Base-by-base conservation (phyloP, 1,140 invertebrate species). In the Heliconius hermathena region DNA sequence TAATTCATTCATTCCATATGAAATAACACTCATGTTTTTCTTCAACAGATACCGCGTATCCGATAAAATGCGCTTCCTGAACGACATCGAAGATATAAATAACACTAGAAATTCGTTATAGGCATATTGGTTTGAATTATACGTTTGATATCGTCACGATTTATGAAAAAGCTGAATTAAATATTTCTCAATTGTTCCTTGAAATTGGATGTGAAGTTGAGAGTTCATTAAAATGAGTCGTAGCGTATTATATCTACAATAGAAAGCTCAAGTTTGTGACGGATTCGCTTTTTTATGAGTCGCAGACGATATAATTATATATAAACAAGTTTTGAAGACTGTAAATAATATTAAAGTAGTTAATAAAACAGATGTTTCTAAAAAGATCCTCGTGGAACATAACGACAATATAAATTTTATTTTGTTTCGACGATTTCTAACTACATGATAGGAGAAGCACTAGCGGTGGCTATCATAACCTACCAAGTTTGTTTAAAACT, bases 301-400 rank as follows among this genome's bases (percentile, higher is more conserved):
- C 13, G 8, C 9, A 11, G 60, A 29, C 26, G 60, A 66, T 9
- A 60, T 60, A 22, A 8, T n/a, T 66, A 66, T 66, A 66, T 66
- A 29, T 29, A 29, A 11, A n/a, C 26, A 22, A 66, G 3, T 66
- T 66, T 22, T 88, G 90, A 91, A 93, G 88, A 93, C 91, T 93
- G 91, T 92, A 93, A 87, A 93, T 92, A 93, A 87, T 86, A 83
- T 84, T 85, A 84, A 85, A 78, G 82, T 90, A 91, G 84, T 52
- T 75, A 78, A 57, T 75, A 79, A 83, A 83, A 88, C 78, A 75
- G 74, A 87, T 80, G 82, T 89, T 88, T 88, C 86, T 81, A 86
- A 87, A 88, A 88, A 85, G 86, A 90, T 89, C 86, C 90, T 82
- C 76, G 88, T 90, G 92, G 92, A 94, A 90, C 92, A 92, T 91